Conservation (phyloP, 2,113 vertebrate species). For the Abramis brama region DNA sequence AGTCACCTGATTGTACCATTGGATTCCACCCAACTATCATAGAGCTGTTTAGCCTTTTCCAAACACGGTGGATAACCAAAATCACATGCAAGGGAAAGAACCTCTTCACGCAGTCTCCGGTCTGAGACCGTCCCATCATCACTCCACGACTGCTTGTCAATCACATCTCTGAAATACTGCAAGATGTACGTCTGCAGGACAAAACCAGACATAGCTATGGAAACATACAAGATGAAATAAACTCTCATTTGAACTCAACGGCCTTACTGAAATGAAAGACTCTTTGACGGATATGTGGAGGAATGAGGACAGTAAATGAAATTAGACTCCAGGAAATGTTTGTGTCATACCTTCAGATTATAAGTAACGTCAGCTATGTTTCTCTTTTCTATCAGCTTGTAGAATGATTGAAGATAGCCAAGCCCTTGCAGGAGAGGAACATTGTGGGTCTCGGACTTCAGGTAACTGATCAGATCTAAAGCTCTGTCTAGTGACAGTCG, state of each 20-base stretch:
- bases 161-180: constrained; percentile 72
- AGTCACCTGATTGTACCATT: constrained; percentile 73
- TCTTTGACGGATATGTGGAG: constrained; percentile 22
- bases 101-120: constrained; percentile 72
- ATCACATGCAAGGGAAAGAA: constrained; percentile 78
- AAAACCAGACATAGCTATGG: constrained; percentile 39
- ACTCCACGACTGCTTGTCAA: constrained; percentile 77
- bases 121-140: constrained; percentile 74
- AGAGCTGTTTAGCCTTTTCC: constrained; percentile 66
- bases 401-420: constrained; percentile 73
- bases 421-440: constrained; percentile 76
- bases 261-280: neutral
- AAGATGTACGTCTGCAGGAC: constrained; percentile 73
- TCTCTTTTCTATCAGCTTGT: constrained; percentile 71
- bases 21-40: constrained; percentile 73
- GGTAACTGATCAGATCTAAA: constrained; percentile 76
- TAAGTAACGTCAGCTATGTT: constrained; percentile 67
- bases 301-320: constrained; percentile 19
- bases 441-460: constrained; percentile 72
- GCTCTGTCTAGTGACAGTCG: constrained; percentile 70
- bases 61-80: constrained; percentile 70
- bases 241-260: neutral
- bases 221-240: neutral
- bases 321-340: constrained; percentile 30
- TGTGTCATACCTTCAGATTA: constrained; percentile 70